Conservation (phyloP, 2,888 invertebrate species). For the Ormyrus thymus region DNA sequence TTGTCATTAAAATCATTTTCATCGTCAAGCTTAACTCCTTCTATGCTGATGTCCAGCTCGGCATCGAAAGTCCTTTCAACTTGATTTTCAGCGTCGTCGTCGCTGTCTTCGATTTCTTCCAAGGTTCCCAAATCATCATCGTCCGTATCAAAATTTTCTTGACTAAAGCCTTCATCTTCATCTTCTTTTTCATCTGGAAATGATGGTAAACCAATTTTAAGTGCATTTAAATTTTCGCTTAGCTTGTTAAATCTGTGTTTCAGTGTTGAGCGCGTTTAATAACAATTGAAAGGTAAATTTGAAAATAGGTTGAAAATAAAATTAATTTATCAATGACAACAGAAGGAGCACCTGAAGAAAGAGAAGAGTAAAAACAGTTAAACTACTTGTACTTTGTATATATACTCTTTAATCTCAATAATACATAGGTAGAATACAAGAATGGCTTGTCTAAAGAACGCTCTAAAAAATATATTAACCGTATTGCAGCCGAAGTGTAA, state of each 20-base stretch:
- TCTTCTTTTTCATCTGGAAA: conserved; percentile 68
- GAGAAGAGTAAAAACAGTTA: conserved; percentile 21
- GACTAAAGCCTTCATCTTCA: conserved; percentile 67
- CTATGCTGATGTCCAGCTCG: conserved; percentile 56
- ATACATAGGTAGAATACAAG: conserved; percentile 8
- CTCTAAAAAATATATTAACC: too few species aligned
- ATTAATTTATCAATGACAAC: too few species aligned
- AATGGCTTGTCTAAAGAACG: too few species aligned
- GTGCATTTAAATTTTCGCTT: too few species aligned
- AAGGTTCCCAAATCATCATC: conserved; percentile 67
- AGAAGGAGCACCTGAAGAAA: background rate
- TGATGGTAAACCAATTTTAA: too few species aligned
- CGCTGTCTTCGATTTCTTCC: conserved; percentile 66
- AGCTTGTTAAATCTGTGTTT: too few species aligned
- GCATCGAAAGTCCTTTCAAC: conserved; percentile 62
- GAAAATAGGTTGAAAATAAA: too few species aligned
- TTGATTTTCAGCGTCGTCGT: conserved; percentile 70
- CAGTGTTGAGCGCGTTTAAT: too few species aligned
- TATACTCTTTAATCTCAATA: conserved; percentile 12
- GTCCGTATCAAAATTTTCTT: conserved; percentile 74
- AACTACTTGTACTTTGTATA: conserved; percentile 24
- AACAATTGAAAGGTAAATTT: too few species aligned
- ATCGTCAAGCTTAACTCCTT: conserved; percentile 50
- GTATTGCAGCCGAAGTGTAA: too few species aligned
- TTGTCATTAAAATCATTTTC: conserved; percentile 13